Percentiles rank a stretch among this genome's conserved stretches.
phyloP scores from a whole-genome alignment of 2,797 vertebrate species.

The Tangara arthus region DNA sequence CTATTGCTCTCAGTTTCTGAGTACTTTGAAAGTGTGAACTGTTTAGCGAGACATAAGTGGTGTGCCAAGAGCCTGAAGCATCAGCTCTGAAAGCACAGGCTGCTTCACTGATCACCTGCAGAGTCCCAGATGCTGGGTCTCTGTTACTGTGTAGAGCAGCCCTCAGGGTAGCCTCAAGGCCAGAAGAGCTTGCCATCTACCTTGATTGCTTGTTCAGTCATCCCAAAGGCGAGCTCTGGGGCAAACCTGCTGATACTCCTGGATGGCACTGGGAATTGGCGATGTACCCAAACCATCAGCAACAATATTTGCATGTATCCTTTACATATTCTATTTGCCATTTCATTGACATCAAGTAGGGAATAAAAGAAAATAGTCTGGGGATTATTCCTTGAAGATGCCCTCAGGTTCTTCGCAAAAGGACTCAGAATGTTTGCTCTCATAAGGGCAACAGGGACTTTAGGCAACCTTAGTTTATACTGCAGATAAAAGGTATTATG shows the following conservation, averaged over 20 bases:
- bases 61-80: constrained; percentile 1
- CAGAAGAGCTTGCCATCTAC: not conserved
- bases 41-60: not conserved
- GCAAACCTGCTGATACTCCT: not conserved
- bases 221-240: not conserved
- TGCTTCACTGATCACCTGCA: not conserved
- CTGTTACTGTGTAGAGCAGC: not conserved
- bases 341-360: constrained; percentile 1
- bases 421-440: not conserved
- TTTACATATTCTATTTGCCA: not conserved
- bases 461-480: not conserved
- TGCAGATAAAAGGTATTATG: not conserved
- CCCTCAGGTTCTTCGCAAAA: not conserved
- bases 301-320: not conserved
- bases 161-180: constrained; percentile 12
- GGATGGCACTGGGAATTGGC: not conserved
- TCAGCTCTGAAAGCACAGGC: not conserved
- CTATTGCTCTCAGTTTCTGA: not conserved
- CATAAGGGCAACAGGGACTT: not conserved
- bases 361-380: not conserved
- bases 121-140: not conserved
- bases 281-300: not conserved
- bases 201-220: not conserved
- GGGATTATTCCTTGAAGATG: not conserved
- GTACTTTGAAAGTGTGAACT: not conserved